Conservation (phyloP, 2,888 invertebrate genomes). For the Macaria liturata region DNA sequence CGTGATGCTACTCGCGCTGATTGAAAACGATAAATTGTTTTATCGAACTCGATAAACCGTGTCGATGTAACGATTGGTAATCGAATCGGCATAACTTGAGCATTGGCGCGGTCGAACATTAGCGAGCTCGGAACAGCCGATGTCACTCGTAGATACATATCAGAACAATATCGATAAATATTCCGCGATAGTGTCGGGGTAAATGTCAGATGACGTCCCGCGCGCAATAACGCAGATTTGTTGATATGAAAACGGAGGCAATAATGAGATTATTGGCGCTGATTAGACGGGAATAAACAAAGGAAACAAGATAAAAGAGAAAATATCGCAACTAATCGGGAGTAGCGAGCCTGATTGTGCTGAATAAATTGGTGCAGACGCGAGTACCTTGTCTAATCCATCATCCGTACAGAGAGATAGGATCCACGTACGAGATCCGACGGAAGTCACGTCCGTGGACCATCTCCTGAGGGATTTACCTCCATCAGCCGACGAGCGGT, state of each 20-base stretch:
- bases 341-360: conserved; percentile 11
- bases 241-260: conserved; percentile 6
- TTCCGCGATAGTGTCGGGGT: conserved; percentile 38
- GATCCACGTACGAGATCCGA: conserved; percentile 29
- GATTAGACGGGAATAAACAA: conserved; percentile 1
- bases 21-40: conserved; percentile 31
- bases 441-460: conserved; percentile 41
- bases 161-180: conserved; percentile 44
- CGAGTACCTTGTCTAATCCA: conserved; percentile 24
- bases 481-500: conserved; percentile 47
- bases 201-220: conserved; percentile 26
- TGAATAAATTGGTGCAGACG: conserved; percentile 13
- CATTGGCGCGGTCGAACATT: conserved; percentile 33
- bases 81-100: conserved; percentile 22
- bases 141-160: conserved; percentile 43
- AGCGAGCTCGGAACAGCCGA: conserved; percentile 35
- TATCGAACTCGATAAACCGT: conserved; percentile 26
- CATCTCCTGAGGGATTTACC: conserved; percentile 49
- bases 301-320: conserved; percentile 2
- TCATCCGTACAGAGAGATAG: conserved; percentile 29
- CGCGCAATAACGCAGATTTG: conserved; percentile 1
- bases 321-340: conserved; percentile 9
- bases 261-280: not conserved
- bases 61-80: conserved; percentile 21
- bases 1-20: conserved; percentile 27